Percentiles rank a stretch among this genome's conserved stretches.
Conservation (phyloP, 2,113 vertebrate genomes). For the Nestor notabilis region DNA sequence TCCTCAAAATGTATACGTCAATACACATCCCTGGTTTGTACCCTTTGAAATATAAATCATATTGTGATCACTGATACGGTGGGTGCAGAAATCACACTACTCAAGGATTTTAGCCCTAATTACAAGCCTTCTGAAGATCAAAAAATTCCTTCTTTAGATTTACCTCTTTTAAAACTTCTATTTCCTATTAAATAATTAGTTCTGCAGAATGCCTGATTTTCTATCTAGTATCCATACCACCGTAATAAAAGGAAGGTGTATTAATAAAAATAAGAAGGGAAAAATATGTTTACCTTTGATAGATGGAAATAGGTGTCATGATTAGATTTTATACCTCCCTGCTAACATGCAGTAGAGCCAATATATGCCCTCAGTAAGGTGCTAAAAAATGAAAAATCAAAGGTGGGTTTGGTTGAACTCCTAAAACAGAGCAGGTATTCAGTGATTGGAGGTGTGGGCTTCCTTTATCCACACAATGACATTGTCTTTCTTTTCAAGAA, state of each 20-base stretch:
- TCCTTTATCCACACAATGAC: not conserved
- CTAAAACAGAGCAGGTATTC: not conserved
- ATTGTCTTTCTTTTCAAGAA: not conserved
- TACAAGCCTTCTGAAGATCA: not conserved
- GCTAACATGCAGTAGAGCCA: not conserved
- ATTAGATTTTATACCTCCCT: not conserved
- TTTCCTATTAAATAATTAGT: not conserved
- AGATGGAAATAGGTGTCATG: not conserved
- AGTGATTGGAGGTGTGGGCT: not conserved
- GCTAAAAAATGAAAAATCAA: not conserved
- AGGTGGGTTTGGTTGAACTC: not conserved
- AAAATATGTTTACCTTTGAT: not conserved
- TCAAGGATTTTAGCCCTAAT: not conserved
- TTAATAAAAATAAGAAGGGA: not conserved
- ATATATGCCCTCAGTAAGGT: fast-evolving
- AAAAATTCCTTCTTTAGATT: not conserved
- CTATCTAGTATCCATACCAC: not conserved
- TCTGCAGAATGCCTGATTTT: not conserved
- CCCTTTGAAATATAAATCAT: not conserved
- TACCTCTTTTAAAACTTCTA: not conserved
- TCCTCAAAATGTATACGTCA: not conserved
- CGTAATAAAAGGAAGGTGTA: not conserved
- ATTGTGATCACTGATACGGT: too few species aligned
- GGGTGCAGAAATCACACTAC: not conserved
- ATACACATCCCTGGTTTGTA: not conserved